A percentile compares a stretch with the other conserved stretches of the same genome.
phyloP scores from a whole-genome alignment of 2,888 invertebrate species.

The Apeira syringaria region DNA sequence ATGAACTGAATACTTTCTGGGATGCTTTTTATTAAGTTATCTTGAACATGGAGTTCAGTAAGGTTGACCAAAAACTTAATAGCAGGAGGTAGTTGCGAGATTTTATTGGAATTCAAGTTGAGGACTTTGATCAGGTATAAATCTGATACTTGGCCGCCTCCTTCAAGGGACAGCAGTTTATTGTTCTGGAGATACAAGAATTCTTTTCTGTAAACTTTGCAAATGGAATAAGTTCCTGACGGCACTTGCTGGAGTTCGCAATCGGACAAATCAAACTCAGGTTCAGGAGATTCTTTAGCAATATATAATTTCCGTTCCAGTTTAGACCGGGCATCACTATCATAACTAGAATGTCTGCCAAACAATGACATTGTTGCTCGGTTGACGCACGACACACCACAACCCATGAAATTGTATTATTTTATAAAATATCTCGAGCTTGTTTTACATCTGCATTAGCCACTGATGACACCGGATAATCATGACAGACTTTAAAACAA shows the following conservation, averaged over 20 bases:
- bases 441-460: conserved; percentile 35
- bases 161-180: conserved; percentile 86
- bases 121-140: conserved; percentile 86
- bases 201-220: conserved; percentile 92
- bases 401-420: conserved; percentile 67
- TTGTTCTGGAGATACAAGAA: conserved; percentile 87
- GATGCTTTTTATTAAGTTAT: conserved; percentile 87
- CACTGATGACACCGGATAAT: conserved; percentile 38
- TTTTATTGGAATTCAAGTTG: conserved; percentile 87
- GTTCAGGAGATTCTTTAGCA: conserved; percentile 90
- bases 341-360: conserved; percentile 53
- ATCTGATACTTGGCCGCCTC: conserved; percentile 89
- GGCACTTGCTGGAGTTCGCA: conserved; percentile 90
- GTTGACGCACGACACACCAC: conserved; percentile 67
- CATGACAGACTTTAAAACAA: conserved; percentile 31
- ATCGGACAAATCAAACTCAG: conserved; percentile 90
- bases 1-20: conserved; percentile 87
- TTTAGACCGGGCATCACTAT: conserved; percentile 53
- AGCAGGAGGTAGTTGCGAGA: conserved; percentile 85
- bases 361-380: conserved; percentile 72
- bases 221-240: conserved; percentile 90
- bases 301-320: conserved; percentile 74
- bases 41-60: conserved; percentile 88
- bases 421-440: conserved; percentile 25
- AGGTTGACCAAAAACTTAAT: conserved; percentile 86